These are phyloP conservation scores for Protonibea diacanthus DNA, from an alignment of 2,797 vertebrate species.

Conservation along the genomic window DNA sequence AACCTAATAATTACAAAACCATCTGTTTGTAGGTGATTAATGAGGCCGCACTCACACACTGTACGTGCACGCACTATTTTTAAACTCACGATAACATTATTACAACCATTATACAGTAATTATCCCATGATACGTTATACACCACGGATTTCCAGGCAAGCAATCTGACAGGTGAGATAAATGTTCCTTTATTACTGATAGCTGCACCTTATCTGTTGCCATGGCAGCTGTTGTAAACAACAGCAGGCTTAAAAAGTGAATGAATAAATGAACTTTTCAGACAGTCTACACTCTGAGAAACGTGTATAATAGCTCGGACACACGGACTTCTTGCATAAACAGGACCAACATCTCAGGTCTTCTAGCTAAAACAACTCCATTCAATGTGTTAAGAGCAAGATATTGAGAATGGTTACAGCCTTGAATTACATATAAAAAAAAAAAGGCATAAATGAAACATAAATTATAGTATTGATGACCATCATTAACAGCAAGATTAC, in stretches of 20 bases:
- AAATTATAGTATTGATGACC: neutral
- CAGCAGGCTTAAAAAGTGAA: neutral
- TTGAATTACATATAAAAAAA: neutral
- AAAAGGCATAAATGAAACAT: neutral
- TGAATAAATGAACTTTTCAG: neutral
- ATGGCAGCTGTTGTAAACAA: conserved; percentile 10
- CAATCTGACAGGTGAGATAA: neutral
- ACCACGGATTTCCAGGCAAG: neutral
- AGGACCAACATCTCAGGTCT: neutral
- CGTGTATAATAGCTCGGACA: neutral
- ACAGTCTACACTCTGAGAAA: neutral
- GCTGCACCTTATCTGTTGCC: conserved; percentile 7
- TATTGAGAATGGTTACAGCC: neutral
- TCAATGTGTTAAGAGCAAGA: neutral
- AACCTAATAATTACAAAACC: conserved; percentile 9
- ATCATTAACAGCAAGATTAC: neutral
- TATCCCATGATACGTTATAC: conserved; percentile 3
- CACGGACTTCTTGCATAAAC: neutral
- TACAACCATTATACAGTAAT: neutral
- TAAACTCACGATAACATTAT: conserved; percentile 4
- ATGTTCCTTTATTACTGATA: neutral
- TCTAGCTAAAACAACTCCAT: neutral
- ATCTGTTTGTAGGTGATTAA: conserved; percentile 15
- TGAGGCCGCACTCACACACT: conserved; percentile 9
- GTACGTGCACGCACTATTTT: neutral